A percentile compares a stretch with the other conserved stretches of the same genome.
Evolutionary conservation across 2,888 invertebrate species (phyloP).

Genomic region (Alentia gelatinosa): DNA sequence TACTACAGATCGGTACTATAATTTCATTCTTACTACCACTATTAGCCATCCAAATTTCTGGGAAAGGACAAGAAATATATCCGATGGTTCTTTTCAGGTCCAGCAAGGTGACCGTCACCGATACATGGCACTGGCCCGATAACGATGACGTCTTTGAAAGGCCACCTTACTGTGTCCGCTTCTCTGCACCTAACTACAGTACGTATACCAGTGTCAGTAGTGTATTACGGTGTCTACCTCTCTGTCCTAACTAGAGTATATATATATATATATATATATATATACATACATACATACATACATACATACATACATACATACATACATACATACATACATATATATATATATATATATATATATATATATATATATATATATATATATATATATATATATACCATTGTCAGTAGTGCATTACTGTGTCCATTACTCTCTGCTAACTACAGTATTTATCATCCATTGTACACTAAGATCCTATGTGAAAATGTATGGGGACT

Average conservation of each 20-base stretch:
- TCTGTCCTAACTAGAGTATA: too few relatives aligned
- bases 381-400: constrained; percentile 27
- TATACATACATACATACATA: constrained; percentile 7
- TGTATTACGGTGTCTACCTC: too few relatives aligned
- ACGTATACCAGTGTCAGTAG: too few relatives aligned
- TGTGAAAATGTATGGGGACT: too few relatives aligned
- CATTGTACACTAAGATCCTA: too few relatives aligned
- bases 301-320: neutral
- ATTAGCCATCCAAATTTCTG: too few relatives aligned
- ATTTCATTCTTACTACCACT: too few relatives aligned
- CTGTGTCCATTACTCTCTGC: too few relatives aligned
- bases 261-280: constrained; percentile 20
- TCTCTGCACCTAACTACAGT: constrained; percentile 8
- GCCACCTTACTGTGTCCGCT: constrained; percentile 19
- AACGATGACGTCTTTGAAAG: neutral
- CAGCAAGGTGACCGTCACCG: neutral
- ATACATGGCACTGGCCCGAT: constrained; percentile 8
- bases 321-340: neutral
- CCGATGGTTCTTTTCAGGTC: too few relatives aligned
- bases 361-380: neutral
- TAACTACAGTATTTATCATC: too few relatives aligned
- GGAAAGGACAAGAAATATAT: too few relatives aligned
- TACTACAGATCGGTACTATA: too few relatives aligned
- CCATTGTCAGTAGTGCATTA: neutral
- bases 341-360: neutral